Evolutionary conservation across 2,797 vertebrate species (phyloP), one percentile per base, ranked within the genome.

Genomic region (Danio kyathit): DNA sequence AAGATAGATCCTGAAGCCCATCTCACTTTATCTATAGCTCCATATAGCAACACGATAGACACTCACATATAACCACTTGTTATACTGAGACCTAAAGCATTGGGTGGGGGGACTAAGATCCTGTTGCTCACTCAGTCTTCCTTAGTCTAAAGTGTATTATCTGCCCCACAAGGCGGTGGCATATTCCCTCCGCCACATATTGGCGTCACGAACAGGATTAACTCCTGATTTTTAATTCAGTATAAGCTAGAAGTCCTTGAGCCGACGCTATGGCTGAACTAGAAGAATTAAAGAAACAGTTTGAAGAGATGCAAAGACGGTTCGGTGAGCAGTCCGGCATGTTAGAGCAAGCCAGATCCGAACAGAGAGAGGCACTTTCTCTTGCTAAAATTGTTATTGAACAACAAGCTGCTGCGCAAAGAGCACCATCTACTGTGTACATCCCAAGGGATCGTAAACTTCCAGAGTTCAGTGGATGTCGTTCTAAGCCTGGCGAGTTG

Each of bases 381-480:
- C 4, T 78, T 14, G 64, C 41, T 14, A 78, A 54, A 19, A 17
- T n/a, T 57, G 38, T 77, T 7, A 40, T 77, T 17, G 56, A 67
- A 7, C 75, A 82, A 40, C 52, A 69, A 16, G 49, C 44, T 1
- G 16, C 38, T 5, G 43, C 54, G 4, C 76, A 82, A 13, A 52
- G 29, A 54, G 17, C 8, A 6, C 51, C 54, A 59, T 40, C 74
- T 46, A 48, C 38, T 3, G n/a, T 76, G 0, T 73, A 82, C 56
- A 57, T 82, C 7, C 66, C 54, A 0, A 65, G 78, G 54, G 78
- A 73, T 6, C 46, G 38, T 43, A 57, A 65, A 5, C 40, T 61
- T 14, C 13, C 69, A 40, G 66, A 77, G n/a, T 82, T 82, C 9
- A 65, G 59, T 29, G 61, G 76, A 29, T 21, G 60, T 7, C 7